A percentile compares a stretch with the other conserved stretches of the same genome.
Evolutionary conservation across 2,797 vertebrate species (phyloP).

Genomic region (Notoglanidium macrostoma): DNA sequence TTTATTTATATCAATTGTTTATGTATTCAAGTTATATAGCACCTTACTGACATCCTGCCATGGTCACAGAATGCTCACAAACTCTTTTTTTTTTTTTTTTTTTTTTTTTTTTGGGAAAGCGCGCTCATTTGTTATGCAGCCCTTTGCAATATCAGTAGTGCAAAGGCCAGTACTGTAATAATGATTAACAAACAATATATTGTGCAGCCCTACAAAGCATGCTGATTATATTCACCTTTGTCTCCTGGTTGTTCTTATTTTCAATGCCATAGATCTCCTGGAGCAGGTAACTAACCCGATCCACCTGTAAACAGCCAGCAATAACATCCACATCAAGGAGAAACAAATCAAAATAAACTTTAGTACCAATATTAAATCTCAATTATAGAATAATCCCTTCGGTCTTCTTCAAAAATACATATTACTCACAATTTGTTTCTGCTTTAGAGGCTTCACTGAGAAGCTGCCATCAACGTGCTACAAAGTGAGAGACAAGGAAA

Average conservation of each 20-base stretch:
- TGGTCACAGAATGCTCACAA: background rate
- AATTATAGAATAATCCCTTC: background rate
- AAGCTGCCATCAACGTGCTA: conserved; percentile 83
- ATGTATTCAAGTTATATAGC: background rate
- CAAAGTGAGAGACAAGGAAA: conserved; percentile 27
- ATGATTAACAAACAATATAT: background rate
- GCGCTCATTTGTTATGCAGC: background rate
- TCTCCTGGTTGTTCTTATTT: conserved; percentile 99
- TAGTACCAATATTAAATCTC: background rate
- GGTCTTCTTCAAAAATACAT: background rate
- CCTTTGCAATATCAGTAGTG: background rate
- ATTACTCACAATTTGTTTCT: conserved; percentile 81
- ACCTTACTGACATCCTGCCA: background rate
- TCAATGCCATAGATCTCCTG: conserved; percentile 99
- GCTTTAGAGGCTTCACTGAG: conserved; percentile 82
- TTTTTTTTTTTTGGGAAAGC: background rate
- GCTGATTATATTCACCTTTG: conserved; percentile 79
- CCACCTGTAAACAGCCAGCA: conserved; percentile 77
- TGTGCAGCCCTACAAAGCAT: background rate
- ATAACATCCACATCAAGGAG: background rate
- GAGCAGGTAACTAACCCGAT: conserved; percentile 96
- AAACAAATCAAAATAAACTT: background rate
- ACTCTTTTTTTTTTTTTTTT: background rate
- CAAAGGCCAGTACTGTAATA: background rate
- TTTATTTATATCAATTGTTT: background rate